Conservation (phyloP, 2,888 invertebrate genomes). For the Abrostola tripartita region DNA sequence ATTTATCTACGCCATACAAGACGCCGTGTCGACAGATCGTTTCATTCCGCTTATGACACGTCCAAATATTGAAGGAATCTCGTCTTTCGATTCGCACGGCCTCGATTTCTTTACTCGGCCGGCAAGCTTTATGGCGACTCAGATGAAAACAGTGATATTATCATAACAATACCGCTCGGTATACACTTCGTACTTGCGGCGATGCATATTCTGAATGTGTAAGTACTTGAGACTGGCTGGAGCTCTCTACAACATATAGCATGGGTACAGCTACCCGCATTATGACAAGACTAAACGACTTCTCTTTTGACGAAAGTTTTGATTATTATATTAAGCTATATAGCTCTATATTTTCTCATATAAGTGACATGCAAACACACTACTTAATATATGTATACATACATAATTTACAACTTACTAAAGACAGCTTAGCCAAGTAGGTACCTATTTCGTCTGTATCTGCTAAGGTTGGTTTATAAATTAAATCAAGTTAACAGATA, state of each 20-base stretch:
- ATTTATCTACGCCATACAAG: conserved; percentile 42
- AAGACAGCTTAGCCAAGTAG: background rate
- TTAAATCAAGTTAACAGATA: conserved; percentile 6
- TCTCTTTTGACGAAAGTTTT: no score
- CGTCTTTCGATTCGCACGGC: conserved; percentile 47
- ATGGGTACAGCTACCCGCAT: background rate
- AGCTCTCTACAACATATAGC: background rate
- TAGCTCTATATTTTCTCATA: no score
- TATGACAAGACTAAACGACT: background rate
- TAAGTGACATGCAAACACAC: background rate
- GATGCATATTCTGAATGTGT: conserved; percentile 26
- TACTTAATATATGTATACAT: background rate
- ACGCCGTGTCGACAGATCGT: conserved; percentile 20
- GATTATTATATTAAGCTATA: no score
- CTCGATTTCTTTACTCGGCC: conserved; percentile 56
- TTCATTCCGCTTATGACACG: conserved; percentile 40
- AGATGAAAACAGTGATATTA: conserved; percentile 53
- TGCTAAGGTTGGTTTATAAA: conserved; percentile 8
- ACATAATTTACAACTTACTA: background rate
- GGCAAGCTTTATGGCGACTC: conserved; percentile 45
- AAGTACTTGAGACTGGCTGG: conserved; percentile 1
- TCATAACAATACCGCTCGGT: conserved; percentile 49
- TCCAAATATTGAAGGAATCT: conserved; percentile 51
- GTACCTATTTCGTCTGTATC: background rate
- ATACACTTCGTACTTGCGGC: conserved; percentile 10